Evolutionary conservation across 2,113 vertebrate species (phyloP).

Genomic region (Strix aluco): DNA sequence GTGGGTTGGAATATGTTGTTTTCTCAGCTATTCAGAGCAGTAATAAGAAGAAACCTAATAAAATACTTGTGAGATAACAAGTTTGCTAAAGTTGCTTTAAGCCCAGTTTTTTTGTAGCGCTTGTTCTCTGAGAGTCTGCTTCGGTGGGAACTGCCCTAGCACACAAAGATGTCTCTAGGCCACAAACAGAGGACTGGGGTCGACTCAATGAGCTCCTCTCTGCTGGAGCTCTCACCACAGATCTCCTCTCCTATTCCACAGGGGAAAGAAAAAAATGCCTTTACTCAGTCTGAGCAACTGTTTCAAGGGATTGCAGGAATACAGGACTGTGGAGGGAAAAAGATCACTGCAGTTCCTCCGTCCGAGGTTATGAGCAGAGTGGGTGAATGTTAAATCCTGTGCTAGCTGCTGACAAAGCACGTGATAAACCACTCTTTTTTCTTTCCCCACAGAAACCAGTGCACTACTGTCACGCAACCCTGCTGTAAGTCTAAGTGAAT

Average conservation of each 20-base stretch:
- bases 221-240: not conserved
- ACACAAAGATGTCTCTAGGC: not conserved
- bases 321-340: not conserved
- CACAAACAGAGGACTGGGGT: not conserved
- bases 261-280: not conserved
- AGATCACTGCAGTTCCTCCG: not conserved
- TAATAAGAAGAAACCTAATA: not conserved
- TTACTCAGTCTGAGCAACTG: not conserved
- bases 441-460: not conserved
- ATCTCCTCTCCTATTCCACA: not conserved
- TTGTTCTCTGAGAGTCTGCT: too few relatives aligned
- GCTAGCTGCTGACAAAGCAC: not conserved
- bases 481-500: not conserved
- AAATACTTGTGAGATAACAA: not conserved
- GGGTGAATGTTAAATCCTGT: not conserved
- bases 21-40: not conserved
- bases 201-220: accelerated
- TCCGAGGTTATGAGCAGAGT: not conserved
- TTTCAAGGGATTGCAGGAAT: not conserved
- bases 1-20: not conserved
- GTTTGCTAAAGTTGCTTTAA: not conserved
- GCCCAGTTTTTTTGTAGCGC: not conserved
- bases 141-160: not conserved
- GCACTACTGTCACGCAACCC: not conserved
- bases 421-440: not conserved